Base-by-base conservation (phyloP, 2,888 invertebrate species). In the Caradrina clavipalpis region DNA sequence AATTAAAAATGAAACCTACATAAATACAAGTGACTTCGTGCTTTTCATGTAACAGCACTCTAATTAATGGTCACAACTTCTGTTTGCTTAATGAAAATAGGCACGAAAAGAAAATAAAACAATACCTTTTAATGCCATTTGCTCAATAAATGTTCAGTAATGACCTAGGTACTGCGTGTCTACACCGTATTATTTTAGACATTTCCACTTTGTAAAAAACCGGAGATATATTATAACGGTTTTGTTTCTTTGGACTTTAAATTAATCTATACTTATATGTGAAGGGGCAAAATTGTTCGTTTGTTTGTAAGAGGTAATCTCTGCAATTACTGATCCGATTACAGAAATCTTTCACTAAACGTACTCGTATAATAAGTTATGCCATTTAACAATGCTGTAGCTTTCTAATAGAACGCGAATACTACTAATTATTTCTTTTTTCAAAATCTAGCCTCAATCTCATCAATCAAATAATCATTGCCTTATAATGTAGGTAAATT, bases 51-150 rank as follows among this genome's bases (percentile, higher is more conserved):
- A 26, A 55, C 47, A 78, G 26, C 49, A 58, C 64, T 60, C 51
- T 73, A 65, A 57, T 49, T 65, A 65, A 79, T 56, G 49, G 22
- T 1, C 56, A 57, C 45, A 58, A 51, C n/a, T 51, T 59, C 2
- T 35, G 49, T 55, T 62, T 66, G 21, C 35, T 58, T 75, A 67
- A 67, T 76, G 58, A 60, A 80, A 68, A 63, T 51, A 13, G 57
- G 51, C 80, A 76, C 80, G 76, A 76, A 80, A 62, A 42, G n/a
- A n/a, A 49, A 59, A 50, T 63, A 80, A 62, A 66, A 61, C 15
- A 47, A 54, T 61, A 47, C 15, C 19, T 51, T 6, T 13, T 19
- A 67, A 75, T 74, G 26, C 26, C 10, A 3, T 26, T 2, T 11
- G 67, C 50, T 62, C 57, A 55, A 76, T 75, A 54, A 73, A 50